Conservation (phyloP, 2,888 invertebrate species). For the Phalera bucephala region DNA sequence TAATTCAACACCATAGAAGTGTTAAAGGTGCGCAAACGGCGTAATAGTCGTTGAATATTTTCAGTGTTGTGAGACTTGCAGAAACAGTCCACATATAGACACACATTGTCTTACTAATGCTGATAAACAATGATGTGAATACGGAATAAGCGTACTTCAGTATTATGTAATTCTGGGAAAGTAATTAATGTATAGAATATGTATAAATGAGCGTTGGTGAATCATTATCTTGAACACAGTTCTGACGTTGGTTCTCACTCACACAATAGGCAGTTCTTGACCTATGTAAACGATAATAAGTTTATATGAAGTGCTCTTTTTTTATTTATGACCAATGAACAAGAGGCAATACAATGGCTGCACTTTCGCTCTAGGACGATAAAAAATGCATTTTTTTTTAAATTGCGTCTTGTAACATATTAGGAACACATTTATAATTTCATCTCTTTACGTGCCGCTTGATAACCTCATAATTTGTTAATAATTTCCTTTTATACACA, state of each 20-base stretch:
- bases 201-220: too few relatives aligned
- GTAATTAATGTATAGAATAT: background rate
- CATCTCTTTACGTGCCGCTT: too few relatives aligned
- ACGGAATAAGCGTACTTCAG: slow-evolving; percentile 12
- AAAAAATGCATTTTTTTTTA: background rate
- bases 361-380: too few relatives aligned
- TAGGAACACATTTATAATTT: too few relatives aligned
- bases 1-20: slow-evolving; percentile 67
- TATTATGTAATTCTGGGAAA: background rate
- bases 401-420: too few relatives aligned
- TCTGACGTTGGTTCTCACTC: too few relatives aligned
- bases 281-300: too few relatives aligned
- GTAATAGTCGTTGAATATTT: slow-evolving; percentile 74
- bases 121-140: slow-evolving; percentile 40
- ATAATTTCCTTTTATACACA: background rate
- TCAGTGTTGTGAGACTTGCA: slow-evolving; percentile 57
- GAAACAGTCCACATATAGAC: slow-evolving; percentile 53
- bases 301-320: too few relatives aligned
- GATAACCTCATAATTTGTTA: background rate
- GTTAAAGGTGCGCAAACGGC: slow-evolving; percentile 66
- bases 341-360: too few relatives aligned
- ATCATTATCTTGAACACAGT: too few relatives aligned
- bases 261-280: too few relatives aligned
- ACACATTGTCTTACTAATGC: slow-evolving; percentile 48
- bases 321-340: too few relatives aligned